These are phyloP conservation scores for Uria lomvia DNA, from an alignment of 2,113 vertebrate species.

Conservation along the genomic window DNA sequence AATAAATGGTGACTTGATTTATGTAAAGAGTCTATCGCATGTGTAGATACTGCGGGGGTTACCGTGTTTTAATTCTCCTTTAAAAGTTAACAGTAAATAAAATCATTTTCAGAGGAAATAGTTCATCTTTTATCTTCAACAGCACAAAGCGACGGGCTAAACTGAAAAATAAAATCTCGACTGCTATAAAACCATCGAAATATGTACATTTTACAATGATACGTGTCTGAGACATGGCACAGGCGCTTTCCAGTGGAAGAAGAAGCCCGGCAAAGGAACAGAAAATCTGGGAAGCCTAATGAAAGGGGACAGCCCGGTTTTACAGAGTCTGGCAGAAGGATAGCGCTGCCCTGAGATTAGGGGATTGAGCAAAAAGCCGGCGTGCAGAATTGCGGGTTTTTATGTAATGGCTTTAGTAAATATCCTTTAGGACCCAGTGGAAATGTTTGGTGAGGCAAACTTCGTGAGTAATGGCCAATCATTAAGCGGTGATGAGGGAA, in stretches of 20 bases:
- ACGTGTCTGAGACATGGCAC: rapidly evolving
- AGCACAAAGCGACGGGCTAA: not conserved
- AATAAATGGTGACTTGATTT: not conserved
- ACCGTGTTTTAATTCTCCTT: not conserved
- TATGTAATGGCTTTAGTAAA: constrained; percentile 70
- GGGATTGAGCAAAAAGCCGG: constrained; percentile 70
- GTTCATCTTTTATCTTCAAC: not conserved
- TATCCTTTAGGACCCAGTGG: constrained; percentile 59
- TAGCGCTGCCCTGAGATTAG: constrained; percentile 58
- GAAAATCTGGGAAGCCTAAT: not conserved
- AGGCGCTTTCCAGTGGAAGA: not conserved
- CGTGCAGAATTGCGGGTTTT: constrained; percentile 32
- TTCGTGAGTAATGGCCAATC: constrained; percentile 66
- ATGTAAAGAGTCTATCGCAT: not conserved
- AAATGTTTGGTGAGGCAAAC: constrained; percentile 39
- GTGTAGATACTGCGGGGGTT: not conserved
- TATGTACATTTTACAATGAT: rapidly evolving
- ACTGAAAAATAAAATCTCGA: not conserved
- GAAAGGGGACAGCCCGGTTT: constrained; percentile 46
- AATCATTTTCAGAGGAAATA: not conserved
- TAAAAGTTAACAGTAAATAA: not conserved
- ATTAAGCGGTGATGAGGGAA: not conserved
- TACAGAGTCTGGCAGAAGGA: constrained; percentile 48
- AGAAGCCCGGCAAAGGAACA: not conserved
- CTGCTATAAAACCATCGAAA: not conserved